Percentiles rank a stretch among this genome's conserved stretches.
phyloP scores from a whole-genome alignment of 1,140 invertebrate species.

The Micrasema minimum region DNA sequence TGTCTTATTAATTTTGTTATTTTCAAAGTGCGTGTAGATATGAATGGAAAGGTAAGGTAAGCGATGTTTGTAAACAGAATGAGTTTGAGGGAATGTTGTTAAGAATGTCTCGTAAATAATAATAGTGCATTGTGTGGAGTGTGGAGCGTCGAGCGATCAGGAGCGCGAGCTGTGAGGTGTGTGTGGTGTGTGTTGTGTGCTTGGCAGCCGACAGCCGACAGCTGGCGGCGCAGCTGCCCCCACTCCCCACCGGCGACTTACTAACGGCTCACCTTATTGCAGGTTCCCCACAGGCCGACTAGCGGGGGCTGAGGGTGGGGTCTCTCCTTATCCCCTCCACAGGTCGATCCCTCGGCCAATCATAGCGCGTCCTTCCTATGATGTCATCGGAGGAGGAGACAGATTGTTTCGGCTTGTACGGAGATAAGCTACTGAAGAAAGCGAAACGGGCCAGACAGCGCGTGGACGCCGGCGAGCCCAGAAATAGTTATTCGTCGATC shows the following conservation, averaged over 20 bases:
- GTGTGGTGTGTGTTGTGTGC: neutral
- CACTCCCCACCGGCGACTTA: slow-evolving; percentile 22
- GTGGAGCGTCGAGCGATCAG: too few relatives aligned
- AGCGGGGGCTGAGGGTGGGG: slow-evolving; percentile 60
- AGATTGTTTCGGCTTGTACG: slow-evolving; percentile 89
- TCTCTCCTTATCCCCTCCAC: slow-evolving; percentile 58
- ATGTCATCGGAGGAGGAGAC: slow-evolving; percentile 95
- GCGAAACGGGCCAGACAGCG: slow-evolving; percentile 90
- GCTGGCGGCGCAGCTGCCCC: slow-evolving; percentile 29
- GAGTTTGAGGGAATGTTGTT: neutral
- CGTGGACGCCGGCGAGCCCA: slow-evolving; percentile 92
- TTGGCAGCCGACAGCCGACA: too few relatives aligned
- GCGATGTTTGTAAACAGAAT: too few relatives aligned
- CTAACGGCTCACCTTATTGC: slow-evolving; percentile 38
- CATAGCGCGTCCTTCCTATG: slow-evolving; percentile 78
- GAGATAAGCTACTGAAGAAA: slow-evolving; percentile 90
- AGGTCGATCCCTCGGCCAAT: slow-evolving; percentile 70
- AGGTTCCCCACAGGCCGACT: slow-evolving; percentile 56
- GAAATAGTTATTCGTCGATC: slow-evolving; percentile 91
- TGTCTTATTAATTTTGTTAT: too few relatives aligned
- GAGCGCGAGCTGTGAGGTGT: neutral
- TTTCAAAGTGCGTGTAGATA: too few relatives aligned
- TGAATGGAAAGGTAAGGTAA: too few relatives aligned
- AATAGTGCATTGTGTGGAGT: neutral
- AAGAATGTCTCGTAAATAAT: neutral